These are phyloP conservation scores for Stegostoma tigrinum DNA, from an alignment of 2,113 vertebrate genomes.

Conservation along the genomic window DNA sequence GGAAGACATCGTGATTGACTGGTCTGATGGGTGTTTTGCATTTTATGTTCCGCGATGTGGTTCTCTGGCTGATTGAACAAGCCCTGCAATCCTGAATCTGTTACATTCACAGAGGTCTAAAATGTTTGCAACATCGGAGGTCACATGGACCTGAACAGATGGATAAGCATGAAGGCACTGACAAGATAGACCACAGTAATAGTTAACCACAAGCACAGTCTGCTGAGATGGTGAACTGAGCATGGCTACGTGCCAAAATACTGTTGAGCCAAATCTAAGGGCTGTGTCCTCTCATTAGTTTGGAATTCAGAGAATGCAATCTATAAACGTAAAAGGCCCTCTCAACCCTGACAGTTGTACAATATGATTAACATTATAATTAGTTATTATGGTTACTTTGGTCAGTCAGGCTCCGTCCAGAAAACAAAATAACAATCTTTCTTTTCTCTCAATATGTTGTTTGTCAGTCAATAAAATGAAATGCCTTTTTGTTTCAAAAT, in stretches of 20 bases:
- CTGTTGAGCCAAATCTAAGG: neutral
- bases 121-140: neutral
- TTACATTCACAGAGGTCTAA: neutral
- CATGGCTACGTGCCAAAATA: neutral
- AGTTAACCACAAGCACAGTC: constrained; percentile 23
- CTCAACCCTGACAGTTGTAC: constrained; percentile 12
- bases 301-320: constrained; percentile 30
- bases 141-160: constrained; percentile 13
- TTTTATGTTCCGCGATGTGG: neutral
- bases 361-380: constrained; percentile 16
- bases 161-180: neutral
- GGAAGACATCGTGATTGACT: neutral
- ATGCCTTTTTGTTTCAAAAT: neutral
- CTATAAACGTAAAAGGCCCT: neutral
- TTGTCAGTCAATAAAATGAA: neutral
- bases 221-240: neutral
- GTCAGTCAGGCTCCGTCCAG: neutral
- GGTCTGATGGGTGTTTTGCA: neutral
- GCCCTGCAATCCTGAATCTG: neutral
- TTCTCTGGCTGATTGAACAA: neutral
- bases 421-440: neutral
- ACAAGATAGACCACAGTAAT: constrained; percentile 31
- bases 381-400: neutral
- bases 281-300: neutral
- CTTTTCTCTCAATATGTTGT: neutral